Base-by-base conservation (phyloP, 1,140 invertebrate species). In the Gryllus bimaculatus region DNA sequence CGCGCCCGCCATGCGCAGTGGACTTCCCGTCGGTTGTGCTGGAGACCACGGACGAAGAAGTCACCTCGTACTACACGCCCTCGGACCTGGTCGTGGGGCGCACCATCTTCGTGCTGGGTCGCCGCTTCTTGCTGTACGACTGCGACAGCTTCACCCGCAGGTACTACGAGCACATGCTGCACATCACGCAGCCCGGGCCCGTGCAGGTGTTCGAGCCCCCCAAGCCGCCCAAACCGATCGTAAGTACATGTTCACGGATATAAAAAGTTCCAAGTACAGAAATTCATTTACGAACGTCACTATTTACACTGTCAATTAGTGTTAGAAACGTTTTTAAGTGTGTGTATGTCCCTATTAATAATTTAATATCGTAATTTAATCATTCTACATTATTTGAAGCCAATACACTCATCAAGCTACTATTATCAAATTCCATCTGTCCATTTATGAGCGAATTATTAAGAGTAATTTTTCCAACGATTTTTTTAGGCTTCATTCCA, bases 61-160 rank as follows among this genome's bases (percentile, higher is more conserved):
- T 93, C 47, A 87, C 87, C 0, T 90, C 94, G 83, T 95, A 91
- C 83, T 95, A 93, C 83, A 87, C 89, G 74, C 92, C 93, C 5
- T 88, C 86, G 83, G 94, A 97, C 86, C 91, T 97, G 74, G 87
- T 87, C 80, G 89, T 87, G 21, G 88, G 87, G 48, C 82, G 85
- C 82, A 85, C 84, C 21, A 82, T 88, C 7, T 80, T 79, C 20
- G 75, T 81, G 20, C 54, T 81, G 48, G 80, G 78, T 18, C 20
- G 80, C 18, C 79, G 80, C 49, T 93, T 96, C 84, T 85, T 95
- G 1, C 85, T 97, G 7, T 92, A 90, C 81, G 93, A 96, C 83
- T 94, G 93, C 82, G 94, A 96, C 83, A 82, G 88, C 10, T 95
- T 93, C 83, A 96, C 95, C 0, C 89, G 94, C 83, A 90, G 90